Evolutionary conservation across 2,888 invertebrate species (phyloP), one percentile per base, ranked within the genome.

Genomic region (Rhamnusium bicolor): DNA sequence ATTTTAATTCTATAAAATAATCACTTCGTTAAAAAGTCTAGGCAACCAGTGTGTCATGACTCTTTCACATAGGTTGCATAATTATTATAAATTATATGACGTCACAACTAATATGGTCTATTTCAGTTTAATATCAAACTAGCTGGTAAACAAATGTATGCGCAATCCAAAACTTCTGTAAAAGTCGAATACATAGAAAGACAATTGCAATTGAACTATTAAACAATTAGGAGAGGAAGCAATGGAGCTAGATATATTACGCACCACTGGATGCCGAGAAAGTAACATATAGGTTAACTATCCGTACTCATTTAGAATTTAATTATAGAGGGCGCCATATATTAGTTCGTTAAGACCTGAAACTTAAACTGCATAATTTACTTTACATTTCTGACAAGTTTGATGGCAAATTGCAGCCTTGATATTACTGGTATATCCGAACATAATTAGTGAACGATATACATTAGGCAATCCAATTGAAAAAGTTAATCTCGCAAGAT

Each of bases 401-500:
- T 58, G 58, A 18, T n/a, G 12, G 32, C 18, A 32, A 18, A 32
- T 58, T 58, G 18, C 58, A 56, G 29, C 27, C 32, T 32, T 8
- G 18, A 24, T 32, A 32, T 58, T 32, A 58, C 18, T 12, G 10
- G 16, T 18, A 29, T 18, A 58, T 58, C 6, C 32, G 29, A 32
- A 18, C 16, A 32, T 18, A 58, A 58, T 58, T 29, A 58, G 18
- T 58, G 18, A 16, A 32, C 12, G 29, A 32, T n/a, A 40, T 14
- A 58, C 58, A 58, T 58, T 32, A 58, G 32, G 32, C 32, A 32
- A 32, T 58, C 58, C 32, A 58, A 58, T 32, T 58, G 58, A 58
- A 58, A n/a, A 58, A 58, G 18, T 58, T 58, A 29, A 58, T 58
- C 16, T 58, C 58, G 18, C 32, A 16, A 10, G 14, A 8, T 58